Percentiles rank a stretch among this genome's conserved stretches.
Conservation (phyloP, 2,113 vertebrate genomes). For the Corythornis cristatus region DNA sequence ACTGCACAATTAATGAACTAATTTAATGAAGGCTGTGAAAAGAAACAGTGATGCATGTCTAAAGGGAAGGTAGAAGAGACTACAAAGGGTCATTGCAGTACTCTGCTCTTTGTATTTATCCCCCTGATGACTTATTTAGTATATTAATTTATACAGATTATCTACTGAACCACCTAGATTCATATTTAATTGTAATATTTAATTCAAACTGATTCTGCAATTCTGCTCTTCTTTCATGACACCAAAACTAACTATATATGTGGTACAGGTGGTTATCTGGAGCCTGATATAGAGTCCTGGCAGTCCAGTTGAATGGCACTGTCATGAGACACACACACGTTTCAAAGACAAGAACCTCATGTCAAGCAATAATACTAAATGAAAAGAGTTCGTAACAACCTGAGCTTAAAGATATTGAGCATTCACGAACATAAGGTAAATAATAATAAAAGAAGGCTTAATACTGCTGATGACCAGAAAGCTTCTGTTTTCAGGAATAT, state of each 20-base stretch:
- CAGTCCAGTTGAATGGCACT: background rate
- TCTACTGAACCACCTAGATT: background rate
- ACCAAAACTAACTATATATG: background rate
- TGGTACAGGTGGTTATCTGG: background rate
- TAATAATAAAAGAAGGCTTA: background rate
- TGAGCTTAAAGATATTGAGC: background rate
- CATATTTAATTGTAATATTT: slow-evolving; percentile 15
- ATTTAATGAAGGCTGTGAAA: slow-evolving; percentile 25
- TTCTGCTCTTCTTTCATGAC: background rate
- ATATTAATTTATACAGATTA: slow-evolving; percentile 32
- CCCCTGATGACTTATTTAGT: slow-evolving; percentile 36
- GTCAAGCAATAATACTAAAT: background rate
- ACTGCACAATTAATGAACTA: slow-evolving; percentile 1
- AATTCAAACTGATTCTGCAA: slow-evolving; percentile 14
- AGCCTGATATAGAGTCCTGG: background rate
- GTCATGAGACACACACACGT: rapidly evolving
- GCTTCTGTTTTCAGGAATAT: background rate
- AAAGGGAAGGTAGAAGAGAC: slow-evolving; percentile 5
- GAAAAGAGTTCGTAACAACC: background rate
- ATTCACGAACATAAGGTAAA: background rate
- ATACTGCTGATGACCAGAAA: background rate
- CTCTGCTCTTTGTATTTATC: slow-evolving; percentile 39
- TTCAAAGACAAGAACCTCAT: background rate
- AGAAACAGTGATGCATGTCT: background rate
- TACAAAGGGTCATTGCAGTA: background rate